Conservation (phyloP, 2,888 invertebrate genomes). For the Mactromeris polynyma region DNA sequence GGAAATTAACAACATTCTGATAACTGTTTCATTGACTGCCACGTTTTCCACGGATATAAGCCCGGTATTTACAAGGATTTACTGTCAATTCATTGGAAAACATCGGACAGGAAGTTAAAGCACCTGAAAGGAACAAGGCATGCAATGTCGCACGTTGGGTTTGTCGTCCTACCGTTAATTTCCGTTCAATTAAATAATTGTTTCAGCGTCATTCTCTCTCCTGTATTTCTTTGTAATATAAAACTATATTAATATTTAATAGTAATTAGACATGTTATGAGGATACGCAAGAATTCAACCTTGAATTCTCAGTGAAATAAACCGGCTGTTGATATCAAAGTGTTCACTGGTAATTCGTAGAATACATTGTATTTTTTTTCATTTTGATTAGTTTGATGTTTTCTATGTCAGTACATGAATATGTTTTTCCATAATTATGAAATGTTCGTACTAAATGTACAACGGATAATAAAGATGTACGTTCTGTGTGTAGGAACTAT, state of each 20-base stretch:
- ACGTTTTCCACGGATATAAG: not conserved
- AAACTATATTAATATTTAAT: not conserved
- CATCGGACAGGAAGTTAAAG: not conserved
- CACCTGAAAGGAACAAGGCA: not conserved
- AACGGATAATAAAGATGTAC: no score
- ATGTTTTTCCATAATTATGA: no score
- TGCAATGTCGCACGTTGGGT: not conserved
- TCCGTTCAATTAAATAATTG: slow-evolving; percentile 14
- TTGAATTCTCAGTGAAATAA: no score
- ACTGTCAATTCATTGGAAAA: not conserved
- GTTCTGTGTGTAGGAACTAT: no score
- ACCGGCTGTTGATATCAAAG: no score
- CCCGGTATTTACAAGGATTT: not conserved
- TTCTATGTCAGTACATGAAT: no score
- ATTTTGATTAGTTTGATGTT: no score
- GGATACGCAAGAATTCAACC: not conserved
- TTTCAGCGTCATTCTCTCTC: not conserved
- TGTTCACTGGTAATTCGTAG: no score
- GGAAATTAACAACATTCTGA: not conserved
- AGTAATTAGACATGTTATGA: not conserved
- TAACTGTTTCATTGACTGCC: not conserved
- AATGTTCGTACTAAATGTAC: no score
- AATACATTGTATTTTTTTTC: no score
- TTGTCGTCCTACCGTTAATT: not conserved
- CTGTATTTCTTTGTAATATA: not conserved